Evolutionary conservation across 2,888 invertebrate species (phyloP), one percentile per base, ranked within the genome.

Genomic region (Cheilosia variabilis): DNA sequence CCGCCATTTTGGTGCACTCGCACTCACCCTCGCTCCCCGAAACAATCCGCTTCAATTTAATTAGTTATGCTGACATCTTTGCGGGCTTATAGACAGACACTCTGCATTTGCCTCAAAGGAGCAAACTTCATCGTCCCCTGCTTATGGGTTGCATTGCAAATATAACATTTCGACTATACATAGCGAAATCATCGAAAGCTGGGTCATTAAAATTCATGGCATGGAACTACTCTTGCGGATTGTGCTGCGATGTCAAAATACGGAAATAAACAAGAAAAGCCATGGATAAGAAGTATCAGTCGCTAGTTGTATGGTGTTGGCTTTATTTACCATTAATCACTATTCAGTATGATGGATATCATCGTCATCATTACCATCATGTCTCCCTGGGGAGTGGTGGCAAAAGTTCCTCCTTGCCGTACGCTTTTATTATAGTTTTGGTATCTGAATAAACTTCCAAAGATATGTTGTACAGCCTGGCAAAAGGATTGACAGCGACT

Each of bases 251-350:
- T 47, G 47, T 47, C 37, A 63, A 45, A 62, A 37, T 57, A 24
- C 63, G 55, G 63, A 55, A 52, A 62, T 53, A 60, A 60, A 53
- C 24, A 62, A 27, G 53, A 15, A 60, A 13, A 50, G 5, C 31
- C 4, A 37, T 13, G 55, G 17, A 43, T 13, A 27, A 17, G 43
- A 43, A 31, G 43, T 34, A 22, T 43, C 37, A 37, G 37, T 10
- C 10, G 13, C 37, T 37, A 19, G 41, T 1, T 15, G 19, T 27
- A 45, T 65, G 80, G 45, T 75, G 55, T 37, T 52, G 55, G 81
- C 63, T 82, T 72, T 71, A 82, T 82, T 77, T 71, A 45, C 65
- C 65, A 82, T 82, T 82, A 82, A 82, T 82, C 71, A 82, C 47
- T 50, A 31, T 69, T 73, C 60, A 55, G 31, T 57, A 55, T 63